These are phyloP conservation scores for Drosophila paracracens DNA, from an alignment of 2,888 invertebrate species.

Conservation along the genomic window DNA sequence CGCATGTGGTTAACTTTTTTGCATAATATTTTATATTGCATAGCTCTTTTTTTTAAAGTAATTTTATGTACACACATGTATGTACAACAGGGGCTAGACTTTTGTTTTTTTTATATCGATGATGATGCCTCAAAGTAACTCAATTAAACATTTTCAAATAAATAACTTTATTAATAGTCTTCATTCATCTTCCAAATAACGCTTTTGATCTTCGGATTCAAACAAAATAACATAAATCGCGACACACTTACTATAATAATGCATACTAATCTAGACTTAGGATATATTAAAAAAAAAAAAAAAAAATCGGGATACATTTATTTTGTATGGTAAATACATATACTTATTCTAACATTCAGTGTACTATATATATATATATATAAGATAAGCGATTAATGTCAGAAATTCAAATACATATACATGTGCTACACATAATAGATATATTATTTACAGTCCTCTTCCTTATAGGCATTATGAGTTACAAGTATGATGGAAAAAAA, in stretches of 20 bases:
- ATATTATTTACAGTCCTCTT: constrained; percentile 51
- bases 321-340: neutral
- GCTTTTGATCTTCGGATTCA: constrained; percentile 33
- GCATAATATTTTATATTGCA: constrained; percentile 25
- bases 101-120: neutral
- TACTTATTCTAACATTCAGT: neutral
- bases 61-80: neutral
- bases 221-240: constrained; percentile 56
- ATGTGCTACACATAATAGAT: constrained; percentile 17
- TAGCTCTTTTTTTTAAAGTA: constrained; percentile 1
- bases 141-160: constrained; percentile 48
- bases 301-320: neutral
- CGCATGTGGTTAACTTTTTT: constrained; percentile 46
- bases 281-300: constrained; percentile 37
- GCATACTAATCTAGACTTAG: constrained; percentile 45
- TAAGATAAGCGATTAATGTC: constrained; percentile 12
- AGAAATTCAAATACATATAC: constrained; percentile 4
- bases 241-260: constrained; percentile 16
- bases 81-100: neutral
- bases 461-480: constrained; percentile 23
- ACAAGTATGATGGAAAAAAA: constrained; percentile 20
- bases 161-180: constrained; percentile 76
- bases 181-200: constrained; percentile 30
- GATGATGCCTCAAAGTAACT: neutral
- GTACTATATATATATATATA: constrained; percentile 7